Evolutionary conservation across 2,888 invertebrate species (phyloP).

Genomic region (Dryadula phaetusa): DNA sequence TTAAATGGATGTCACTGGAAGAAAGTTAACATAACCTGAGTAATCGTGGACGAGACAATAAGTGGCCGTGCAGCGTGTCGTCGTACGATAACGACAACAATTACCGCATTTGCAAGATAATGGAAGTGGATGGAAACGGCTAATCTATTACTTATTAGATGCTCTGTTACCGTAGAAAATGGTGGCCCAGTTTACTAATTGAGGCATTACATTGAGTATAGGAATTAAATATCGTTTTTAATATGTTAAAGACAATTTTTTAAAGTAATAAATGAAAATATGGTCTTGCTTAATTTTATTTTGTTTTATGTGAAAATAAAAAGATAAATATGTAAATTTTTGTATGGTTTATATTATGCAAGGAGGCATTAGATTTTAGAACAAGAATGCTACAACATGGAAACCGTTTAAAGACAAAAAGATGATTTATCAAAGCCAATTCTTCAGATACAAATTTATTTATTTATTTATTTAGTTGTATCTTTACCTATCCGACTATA

Average conservation of each 20-base stretch:
- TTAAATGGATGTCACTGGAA: constrained; percentile 39
- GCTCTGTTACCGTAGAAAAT: constrained; percentile 49
- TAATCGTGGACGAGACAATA: constrained; percentile 41
- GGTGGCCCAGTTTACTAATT: constrained; percentile 58
- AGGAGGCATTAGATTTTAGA: too few relatives aligned
- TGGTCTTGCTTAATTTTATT: background rate
- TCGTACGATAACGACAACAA: constrained; percentile 60
- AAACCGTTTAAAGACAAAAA: too few relatives aligned
- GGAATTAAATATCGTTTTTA: constrained; percentile 3
- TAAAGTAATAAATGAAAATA: background rate
- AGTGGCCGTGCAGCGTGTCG: constrained; percentile 49
- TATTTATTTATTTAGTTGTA: too few relatives aligned
- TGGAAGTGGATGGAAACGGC: constrained; percentile 54
- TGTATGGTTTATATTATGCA: too few relatives aligned
- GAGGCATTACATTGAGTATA: constrained; percentile 37
- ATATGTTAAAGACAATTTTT: background rate
- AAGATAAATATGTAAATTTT: background rate
- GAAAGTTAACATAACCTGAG: constrained; percentile 43
- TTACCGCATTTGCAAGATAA: constrained; percentile 65
- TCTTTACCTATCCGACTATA: too few relatives aligned
- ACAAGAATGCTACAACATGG: too few relatives aligned
- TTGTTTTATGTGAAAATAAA: too few relatives aligned
- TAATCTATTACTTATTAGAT: constrained; percentile 52
- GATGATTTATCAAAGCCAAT: too few relatives aligned
- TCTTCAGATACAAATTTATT: too few relatives aligned